Base-by-base conservation (phyloP, 2,888 invertebrate species). In the Lasioglossum malachurum region DNA sequence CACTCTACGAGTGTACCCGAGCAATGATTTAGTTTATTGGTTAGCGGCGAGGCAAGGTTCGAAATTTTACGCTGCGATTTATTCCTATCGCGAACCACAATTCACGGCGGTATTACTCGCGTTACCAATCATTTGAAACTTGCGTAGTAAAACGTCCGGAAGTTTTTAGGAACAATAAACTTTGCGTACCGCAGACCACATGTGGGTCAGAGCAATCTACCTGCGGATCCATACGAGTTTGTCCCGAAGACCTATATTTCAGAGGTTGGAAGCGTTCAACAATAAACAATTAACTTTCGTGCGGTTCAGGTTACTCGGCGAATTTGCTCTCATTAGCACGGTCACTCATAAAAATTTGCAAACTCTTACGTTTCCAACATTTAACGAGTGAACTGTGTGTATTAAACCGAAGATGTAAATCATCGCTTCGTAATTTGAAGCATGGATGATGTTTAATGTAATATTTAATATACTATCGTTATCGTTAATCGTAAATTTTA, bases 101-200 rank as follows among this genome's bases (percentile, higher is more conserved):
- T 67, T 35, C 67, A 35, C 67, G 23, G 67, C 10, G 35, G 35
- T 35, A 35, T 67, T 67, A 35, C 23, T 67, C 67, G 67, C 35
- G 67, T 67, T 35, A 35, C 71, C n/a, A 38, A 71, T 41, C 38
- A 41, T 71, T 67, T 80, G 84, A 81, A 74, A 74, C 27, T 27
- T 16, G 49, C 46, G 49, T 27, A 74, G n/a, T 74, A 38, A 71
- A 71, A 49, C 46, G 27, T 31, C 31, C 44, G 27, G 31, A 74
- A 46, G 46, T 27, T 31, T 31, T 31, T 46, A 46, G 74, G 49
- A 74, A 46, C 74, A 46, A n/a, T 74, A 38, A 46, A 31, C 74
- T 74, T 31, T 49, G 49, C 44, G 44, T 74, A 44, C 41, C 41
- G 27, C 41, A 49, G 74, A 74, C 27, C 27, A 31, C 44, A 49